Evolutionary conservation across 2,888 invertebrate genomes (phyloP), one percentile per base, ranked within the genome.

Genomic region (Campoplex nolae): DNA sequence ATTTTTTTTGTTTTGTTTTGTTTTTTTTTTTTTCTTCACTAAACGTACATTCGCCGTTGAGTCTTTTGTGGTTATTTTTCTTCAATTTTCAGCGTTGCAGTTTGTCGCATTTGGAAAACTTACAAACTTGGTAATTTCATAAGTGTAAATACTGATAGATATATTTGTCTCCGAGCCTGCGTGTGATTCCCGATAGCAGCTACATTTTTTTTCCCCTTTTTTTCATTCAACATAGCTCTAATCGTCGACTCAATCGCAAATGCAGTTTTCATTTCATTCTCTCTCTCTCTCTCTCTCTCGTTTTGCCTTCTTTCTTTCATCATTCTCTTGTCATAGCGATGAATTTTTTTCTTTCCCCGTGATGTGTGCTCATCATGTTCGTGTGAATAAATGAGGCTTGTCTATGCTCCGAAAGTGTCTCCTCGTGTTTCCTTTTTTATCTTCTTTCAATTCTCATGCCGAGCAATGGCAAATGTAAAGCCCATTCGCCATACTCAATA

Each of bases 91-190:
- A 65, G 13, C 68, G 74, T 81, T n/a, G 67, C 75, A 16, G 35
- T 51, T 70, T 65, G 23, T 70, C 45, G 70, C 58, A 28, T 58
- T 82, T 78, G 77, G 76, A 85, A 85, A 87, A 83, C 68, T 83
- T 88, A 88, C 87, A 85, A 87, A 85, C 82, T 70, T 81, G 78
- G 76, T 87, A 86, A 76, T 88, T 78, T 83, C 84, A 86, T 85
- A 89, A 74, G 89, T 89, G 90, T 92, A 92, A 93, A 94, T 94
- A 94, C 92, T 93, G 93, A 92, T 93, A 91, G 90, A 93, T 92
- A 91, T 90, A 90, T 89, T 91, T 91, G 90, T 89, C 88, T 90
- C 88, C 84, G 83, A 76, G 84, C 83, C 83, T 76, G 73, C 73
- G 16, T 83, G 51, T 71, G 62, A 13, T 76, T 70, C 35, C 67